Conservation (phyloP, 2,113 vertebrate species). For the Myanophis thanlyinensis region DNA sequence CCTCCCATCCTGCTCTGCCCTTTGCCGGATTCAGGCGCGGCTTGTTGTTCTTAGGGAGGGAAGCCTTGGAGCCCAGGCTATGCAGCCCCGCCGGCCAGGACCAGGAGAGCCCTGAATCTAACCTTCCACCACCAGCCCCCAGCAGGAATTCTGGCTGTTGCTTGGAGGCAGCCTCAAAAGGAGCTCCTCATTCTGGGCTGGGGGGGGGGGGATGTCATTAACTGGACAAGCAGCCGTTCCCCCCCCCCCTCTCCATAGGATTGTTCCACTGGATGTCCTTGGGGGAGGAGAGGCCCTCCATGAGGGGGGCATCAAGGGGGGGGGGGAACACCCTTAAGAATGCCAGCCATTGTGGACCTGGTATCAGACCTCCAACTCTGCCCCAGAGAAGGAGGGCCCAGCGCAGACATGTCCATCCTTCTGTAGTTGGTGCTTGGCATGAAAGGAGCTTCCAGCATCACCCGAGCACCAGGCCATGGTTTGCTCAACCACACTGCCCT, state of each 20-base stretch:
- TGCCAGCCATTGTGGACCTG: too few species aligned
- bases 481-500: too few species aligned
- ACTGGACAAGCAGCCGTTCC: neutral
- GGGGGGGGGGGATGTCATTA: too few species aligned
- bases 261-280: neutral
- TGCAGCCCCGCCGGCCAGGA: neutral
- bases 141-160: too few species aligned
- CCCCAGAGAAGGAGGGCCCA: neutral
- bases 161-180: neutral
- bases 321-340: neutral
- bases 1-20: neutral
- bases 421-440: too few species aligned
- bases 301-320: neutral
- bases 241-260: neutral
- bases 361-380: neutral
- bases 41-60: neutral
- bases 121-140: accelerated
- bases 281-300: neutral
- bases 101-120: neutral
- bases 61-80: neutral
- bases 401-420: too few species aligned
- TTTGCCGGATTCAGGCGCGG: neutral
- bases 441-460: too few species aligned
- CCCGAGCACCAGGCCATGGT: too few species aligned
- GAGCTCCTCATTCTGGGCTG: too few species aligned